phyloP scores from a whole-genome alignment of 2,797 vertebrate species.

The Falco rusticolus region DNA sequence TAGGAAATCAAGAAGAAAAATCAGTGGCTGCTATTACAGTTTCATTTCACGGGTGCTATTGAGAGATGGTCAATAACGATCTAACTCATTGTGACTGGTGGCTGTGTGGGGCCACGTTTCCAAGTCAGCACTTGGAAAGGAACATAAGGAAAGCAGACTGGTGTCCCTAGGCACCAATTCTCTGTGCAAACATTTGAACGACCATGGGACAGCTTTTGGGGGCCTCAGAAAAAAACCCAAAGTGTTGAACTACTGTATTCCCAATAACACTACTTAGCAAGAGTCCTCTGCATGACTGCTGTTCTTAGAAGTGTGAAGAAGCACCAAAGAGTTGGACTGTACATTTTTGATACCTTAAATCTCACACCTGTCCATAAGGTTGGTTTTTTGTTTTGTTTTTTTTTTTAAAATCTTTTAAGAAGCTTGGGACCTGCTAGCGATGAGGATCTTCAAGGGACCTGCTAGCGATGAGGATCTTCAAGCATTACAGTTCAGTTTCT shows the following conservation, averaged over 20 bases:
- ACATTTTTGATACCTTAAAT: not conserved
- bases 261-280: not conserved
- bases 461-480: not conserved
- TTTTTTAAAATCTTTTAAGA: not conserved
- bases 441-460: not conserved
- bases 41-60: not conserved
- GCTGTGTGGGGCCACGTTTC: not conserved
- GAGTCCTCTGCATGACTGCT: not conserved
- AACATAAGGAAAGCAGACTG: not conserved
- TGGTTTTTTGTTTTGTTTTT: not conserved
- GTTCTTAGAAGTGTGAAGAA: not conserved
- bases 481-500: not conserved
- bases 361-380: not conserved
- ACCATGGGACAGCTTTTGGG: not conserved
- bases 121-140: not conserved
- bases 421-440: not conserved
- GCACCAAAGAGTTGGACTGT: not conserved
- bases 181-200: not conserved
- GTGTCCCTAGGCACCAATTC: not conserved
- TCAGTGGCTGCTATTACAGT: not conserved
- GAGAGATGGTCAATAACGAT: not conserved
- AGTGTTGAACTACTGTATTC: not conserved
- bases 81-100: not conserved
- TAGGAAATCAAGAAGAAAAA: slow-evolving; percentile 39
- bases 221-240: not conserved